These are phyloP conservation scores for Allacma fusca DNA, from an alignment of 2,888 invertebrate genomes.

Conservation along the genomic window DNA sequence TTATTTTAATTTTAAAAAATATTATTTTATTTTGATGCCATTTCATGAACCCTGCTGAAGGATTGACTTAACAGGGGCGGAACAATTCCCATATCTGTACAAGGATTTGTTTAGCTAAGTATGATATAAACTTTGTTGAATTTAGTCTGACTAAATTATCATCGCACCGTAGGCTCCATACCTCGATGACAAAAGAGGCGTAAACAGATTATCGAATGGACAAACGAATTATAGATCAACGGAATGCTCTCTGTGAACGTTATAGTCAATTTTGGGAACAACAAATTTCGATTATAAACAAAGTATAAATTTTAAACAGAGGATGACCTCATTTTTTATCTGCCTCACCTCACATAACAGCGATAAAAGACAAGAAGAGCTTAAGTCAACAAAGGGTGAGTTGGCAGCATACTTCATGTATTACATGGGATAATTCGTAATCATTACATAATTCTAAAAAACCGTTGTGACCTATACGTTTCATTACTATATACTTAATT, in stretches of 20 bases:
- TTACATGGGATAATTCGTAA: too few species aligned
- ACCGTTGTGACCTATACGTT: too few species aligned
- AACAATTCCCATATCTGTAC: too few species aligned
- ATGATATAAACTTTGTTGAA: neutral
- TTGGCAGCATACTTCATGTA: conserved; percentile 20
- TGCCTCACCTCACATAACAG: conserved; percentile 6
- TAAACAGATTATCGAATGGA: neutral
- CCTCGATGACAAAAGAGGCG: too few species aligned
- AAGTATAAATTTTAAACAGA: neutral
- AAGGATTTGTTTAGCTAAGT: neutral
- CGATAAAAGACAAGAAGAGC: conserved; percentile 22
- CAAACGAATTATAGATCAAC: neutral
- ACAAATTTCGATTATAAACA: neutral
- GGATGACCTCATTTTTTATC: conserved; percentile 37
- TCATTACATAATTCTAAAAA: too few species aligned
- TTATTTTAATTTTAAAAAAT: too few species aligned
- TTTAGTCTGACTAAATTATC: neutral
- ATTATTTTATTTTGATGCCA: too few species aligned
- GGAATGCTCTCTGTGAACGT: too few species aligned
- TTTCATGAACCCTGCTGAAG: too few species aligned
- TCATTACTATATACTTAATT: too few species aligned
- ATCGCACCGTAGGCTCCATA: too few species aligned
- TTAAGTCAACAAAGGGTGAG: conserved; percentile 42
- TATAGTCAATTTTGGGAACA: neutral
- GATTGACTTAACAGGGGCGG: too few species aligned